These are phyloP conservation scores for Sarcophaga variegata DNA, from an alignment of 2,888 invertebrate genomes.

Conservation along the genomic window DNA sequence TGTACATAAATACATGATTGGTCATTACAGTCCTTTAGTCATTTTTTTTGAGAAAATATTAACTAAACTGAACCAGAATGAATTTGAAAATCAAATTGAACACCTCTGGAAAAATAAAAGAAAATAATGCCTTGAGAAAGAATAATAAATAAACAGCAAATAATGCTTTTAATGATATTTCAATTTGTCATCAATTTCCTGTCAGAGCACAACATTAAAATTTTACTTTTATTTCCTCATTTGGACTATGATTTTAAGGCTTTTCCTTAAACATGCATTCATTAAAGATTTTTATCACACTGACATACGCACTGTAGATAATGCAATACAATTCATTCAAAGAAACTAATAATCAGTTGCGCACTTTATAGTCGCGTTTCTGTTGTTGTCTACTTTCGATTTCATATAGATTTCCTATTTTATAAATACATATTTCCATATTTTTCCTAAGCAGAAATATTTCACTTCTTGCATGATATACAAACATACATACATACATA, in stretches of 20 bases:
- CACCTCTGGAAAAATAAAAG: too few species aligned
- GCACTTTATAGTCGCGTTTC: not conserved
- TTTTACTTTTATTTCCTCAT: constrained; percentile 31
- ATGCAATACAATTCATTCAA: constrained; percentile 24
- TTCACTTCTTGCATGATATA: not conserved
- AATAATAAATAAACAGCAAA: too few species aligned
- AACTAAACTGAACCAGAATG: too few species aligned
- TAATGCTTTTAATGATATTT: too few species aligned
- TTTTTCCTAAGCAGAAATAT: constrained; percentile 17
- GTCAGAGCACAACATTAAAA: not conserved
- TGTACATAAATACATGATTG: too few species aligned
- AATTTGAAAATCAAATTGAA: too few species aligned
- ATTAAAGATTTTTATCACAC: constrained; percentile 25
- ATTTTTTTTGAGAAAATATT: too few species aligned
- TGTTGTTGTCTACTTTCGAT: constrained; percentile 23
- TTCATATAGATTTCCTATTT: constrained; percentile 49
- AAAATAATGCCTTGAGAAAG: too few species aligned
- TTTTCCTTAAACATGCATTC: not conserved
- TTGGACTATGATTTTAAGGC: not conserved
- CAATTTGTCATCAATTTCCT: not conserved
- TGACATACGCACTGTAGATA: constrained; percentile 23
- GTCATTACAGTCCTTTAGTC: too few species aligned
- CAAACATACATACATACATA: too few species aligned
- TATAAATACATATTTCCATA: constrained; percentile 27
- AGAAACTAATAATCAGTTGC: not conserved